Evolutionary conservation across 2,797 vertebrate species (phyloP), one percentile per base, ranked within the genome.

Genomic region (Menidia menidia): DNA sequence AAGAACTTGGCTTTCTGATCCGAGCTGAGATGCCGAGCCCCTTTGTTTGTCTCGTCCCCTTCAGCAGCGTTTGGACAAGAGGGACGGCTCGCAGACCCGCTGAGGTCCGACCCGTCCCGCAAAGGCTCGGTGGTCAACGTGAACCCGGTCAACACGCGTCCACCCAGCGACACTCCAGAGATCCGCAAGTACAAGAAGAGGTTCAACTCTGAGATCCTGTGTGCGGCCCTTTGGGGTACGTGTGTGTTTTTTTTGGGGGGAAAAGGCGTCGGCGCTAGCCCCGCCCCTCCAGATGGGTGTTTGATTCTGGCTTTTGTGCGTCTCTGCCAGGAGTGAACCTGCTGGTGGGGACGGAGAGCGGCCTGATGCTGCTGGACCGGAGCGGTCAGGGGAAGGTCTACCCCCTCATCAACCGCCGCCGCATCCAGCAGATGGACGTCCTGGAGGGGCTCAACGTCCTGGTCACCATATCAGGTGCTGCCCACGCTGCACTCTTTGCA

Each of bases 141-240:
- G 47, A 97, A 97, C 83, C 96, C 96, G 0, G 95, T 96, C 42
- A 97, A 97, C 88, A 96, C 95, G 0, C 94, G 96, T 1, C 95
- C 96, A 1, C 96, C 96, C 12, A 97, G 96, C 18, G 96, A 97
- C 89, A 96, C 96, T 1, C 96, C 96, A 0, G 96, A 97, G 92
- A 97, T 97, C 57, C 95, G 96, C 75, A 97, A 97, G 67, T 97
- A 97, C 92, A 97, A 97, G 93, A 97, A 97, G 92, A 92, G 96
- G 61, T 97, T 97, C 90, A 97, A 96, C 82, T 96, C 96, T 0
- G 96, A 97, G 93, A 97, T 97, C 82, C 94, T 97, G 52, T 97
- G 96, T 5, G 96, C 96, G 0, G 96, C 96, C 0, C 95, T 97
- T 7, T 97, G 96, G 96, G 96, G 96, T 97, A 54, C 84, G 82